Base-by-base conservation (phyloP, 1,140 invertebrate species). In the Armadillidium nasatum region DNA sequence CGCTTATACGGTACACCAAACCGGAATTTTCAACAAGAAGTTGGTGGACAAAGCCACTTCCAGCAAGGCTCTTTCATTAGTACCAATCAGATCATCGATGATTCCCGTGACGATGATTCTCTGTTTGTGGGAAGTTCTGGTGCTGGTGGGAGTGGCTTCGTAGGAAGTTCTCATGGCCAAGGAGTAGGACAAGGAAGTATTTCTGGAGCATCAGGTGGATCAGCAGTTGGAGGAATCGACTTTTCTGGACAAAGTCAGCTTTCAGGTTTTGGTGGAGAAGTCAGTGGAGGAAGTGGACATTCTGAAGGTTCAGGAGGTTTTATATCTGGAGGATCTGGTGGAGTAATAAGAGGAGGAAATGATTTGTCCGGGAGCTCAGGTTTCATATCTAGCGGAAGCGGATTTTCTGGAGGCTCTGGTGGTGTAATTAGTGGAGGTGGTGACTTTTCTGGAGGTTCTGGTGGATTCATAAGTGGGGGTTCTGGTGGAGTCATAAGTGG, bases 401-500 rank as follows among this genome's bases (percentile, higher is more conserved):
- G 33, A 33, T 33, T 33, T 43, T 23, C n/a, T 22, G 73, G 60
- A 10, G 66, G 73, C 0, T 22, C 19, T 33, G 54, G 54, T 60
- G 50, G 50, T 7, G 11, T 19, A 60, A 4, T 60, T 19, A 60
- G 11, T 7, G 50, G 44, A 7, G 50, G 73, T 44, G 73, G 73
- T 67, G 73, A 54, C 11, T 68, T 43, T 43, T n/a, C n/a, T 22
- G 73, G 60, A 10, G 66, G 73, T 2, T 23, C 19, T 19, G 54
- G 54, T 43, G 73, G 73, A 0, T 15, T 9, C 0, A 19, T 33
- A 1, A 23, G 54, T 4, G 66, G 73, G 2, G 66, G 73, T 44
- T 33, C 11, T 54, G 72, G 45, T 72, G 10, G 78, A n/a, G n/a
- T n/a, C 78, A 13, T 82, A 80, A 19, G 82, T 81, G 72, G 83